phyloP scores from a whole-genome alignment of 1,140 invertebrate species.

The Rhysida immarginata region DNA sequence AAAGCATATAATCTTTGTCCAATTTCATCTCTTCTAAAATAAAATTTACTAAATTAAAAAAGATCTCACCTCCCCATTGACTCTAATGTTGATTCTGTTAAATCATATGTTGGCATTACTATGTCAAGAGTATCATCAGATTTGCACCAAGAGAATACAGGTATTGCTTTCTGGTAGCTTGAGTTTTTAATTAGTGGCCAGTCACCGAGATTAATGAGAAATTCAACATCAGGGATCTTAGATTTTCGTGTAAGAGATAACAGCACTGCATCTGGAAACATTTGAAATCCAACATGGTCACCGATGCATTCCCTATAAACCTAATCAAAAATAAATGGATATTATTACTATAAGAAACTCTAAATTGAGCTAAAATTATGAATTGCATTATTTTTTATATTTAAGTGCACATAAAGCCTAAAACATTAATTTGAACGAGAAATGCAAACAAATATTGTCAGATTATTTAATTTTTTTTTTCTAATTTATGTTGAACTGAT shows the following conservation, averaged over 20 bases:
- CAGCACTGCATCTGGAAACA: slow-evolving; percentile 82
- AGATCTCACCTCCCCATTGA: slow-evolving; percentile 63
- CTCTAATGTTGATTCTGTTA: slow-evolving; percentile 79
- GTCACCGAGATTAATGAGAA: slow-evolving; percentile 87
- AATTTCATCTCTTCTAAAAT: too few relatives aligned
- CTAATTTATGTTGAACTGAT: too few relatives aligned
- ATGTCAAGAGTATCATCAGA: slow-evolving; percentile 72
- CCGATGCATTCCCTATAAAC: slow-evolving; percentile 81
- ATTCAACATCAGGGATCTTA: slow-evolving; percentile 70
- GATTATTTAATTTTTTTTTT: too few relatives aligned
- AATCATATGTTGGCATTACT: slow-evolving; percentile 86
- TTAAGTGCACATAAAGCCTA: slow-evolving; percentile 5
- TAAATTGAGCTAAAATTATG: slow-evolving; percentile 1
- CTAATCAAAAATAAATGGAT: slow-evolving; percentile 33
- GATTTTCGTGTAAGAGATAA: slow-evolving; percentile 68
- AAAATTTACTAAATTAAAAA: neutral
- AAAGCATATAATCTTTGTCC: too few relatives aligned
- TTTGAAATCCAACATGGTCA: slow-evolving; percentile 87
- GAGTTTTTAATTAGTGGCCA: slow-evolving; percentile 56
- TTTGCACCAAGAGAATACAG: slow-evolving; percentile 96
- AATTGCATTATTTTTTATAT: neutral
- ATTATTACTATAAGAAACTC: slow-evolving; percentile 1
- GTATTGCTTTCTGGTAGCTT: slow-evolving; percentile 37
- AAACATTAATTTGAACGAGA: slow-evolving; percentile 14
- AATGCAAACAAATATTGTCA: too few relatives aligned